Conservation (phyloP, 2,797 vertebrate species). For the Chrosomus eos region DNA sequence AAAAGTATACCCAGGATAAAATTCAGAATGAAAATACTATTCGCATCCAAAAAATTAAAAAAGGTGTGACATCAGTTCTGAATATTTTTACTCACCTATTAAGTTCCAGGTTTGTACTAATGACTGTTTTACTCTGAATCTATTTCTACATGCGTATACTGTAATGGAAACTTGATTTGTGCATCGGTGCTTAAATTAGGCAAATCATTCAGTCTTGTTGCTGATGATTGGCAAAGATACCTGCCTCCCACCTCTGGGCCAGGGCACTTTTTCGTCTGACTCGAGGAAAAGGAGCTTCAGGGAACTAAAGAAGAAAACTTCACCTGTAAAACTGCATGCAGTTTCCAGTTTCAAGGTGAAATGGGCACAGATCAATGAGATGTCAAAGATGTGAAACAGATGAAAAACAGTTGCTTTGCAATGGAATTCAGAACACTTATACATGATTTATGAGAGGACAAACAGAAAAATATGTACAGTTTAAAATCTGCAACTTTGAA, state of each 20-base stretch:
- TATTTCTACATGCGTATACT: constrained; percentile 15
- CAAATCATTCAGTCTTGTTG: constrained; percentile 43
- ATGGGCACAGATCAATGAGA: constrained; percentile 43
- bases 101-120: background rate
- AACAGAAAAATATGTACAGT: background rate
- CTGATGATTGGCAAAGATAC: constrained; percentile 74
- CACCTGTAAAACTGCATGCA: constrained; percentile 61
- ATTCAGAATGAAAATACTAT: constrained; percentile 73
- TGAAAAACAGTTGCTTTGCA: constrained; percentile 12
- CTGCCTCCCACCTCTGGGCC: constrained; percentile 79
- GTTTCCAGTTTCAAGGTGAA: constrained; percentile 60
- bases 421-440: constrained; percentile 18
- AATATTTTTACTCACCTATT: constrained; percentile 22
- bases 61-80: background rate
- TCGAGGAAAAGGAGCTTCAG: constrained; percentile 68
- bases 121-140: background rate
- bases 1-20: constrained; percentile 54
- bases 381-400: background rate
- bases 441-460: constrained; percentile 20
- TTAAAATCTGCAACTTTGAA: background rate
- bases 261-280: constrained; percentile 79
- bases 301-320: constrained; percentile 71
- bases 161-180: constrained; percentile 7
- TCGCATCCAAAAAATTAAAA: constrained; percentile 59
- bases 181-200: constrained; percentile 2